Base-by-base conservation (phyloP, 2,888 invertebrate genomes). In the Mycalesis mineus region DNA sequence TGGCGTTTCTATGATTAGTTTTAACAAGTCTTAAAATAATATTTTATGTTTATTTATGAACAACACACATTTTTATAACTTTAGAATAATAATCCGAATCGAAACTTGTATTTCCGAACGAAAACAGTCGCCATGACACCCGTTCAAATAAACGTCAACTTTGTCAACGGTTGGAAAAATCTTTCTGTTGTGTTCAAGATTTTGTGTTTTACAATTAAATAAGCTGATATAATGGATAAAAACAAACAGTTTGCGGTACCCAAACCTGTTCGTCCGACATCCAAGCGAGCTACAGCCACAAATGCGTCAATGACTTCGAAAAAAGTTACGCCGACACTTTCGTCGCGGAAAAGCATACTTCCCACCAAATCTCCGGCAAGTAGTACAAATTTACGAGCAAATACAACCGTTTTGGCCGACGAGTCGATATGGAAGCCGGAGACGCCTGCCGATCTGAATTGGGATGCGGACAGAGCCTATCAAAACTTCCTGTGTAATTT, bases 401-500 rank as follows among this genome's bases (percentile, higher is more conserved):
- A 77, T 39, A 57, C 67, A 0, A 74, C 77, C 2, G 41, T 69
- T 1, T 6, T 68, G 4, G 63, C 65, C 1, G 76, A 77, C 14
- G 67, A 61, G 1, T 75, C 81, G 5, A 66, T 80, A 14, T 60
- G 70, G 17, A 77, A 76, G 53, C 58, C 66, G 11, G 84, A 84
- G 31, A 49, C 62, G 0, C 54, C 75, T 15, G 60, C 64, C 0
- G 81, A 81, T 66, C 82, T 80, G 5, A 84, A 83, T 0, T 78
- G 75, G 56, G 65, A 77, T 44, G 75, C 77, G 7, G 78, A 85
- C 66, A 70, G 83, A 1, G 83, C 83, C 0, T 83, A 88, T 40
- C 82, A 82, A 0, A 82, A 82, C 50, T 84, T 83, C 58, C 61
- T 88, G 13, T 74, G 86, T 0, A 74, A 77, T 0, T 77, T 88